Conservation (phyloP, 2,797 vertebrate species). For the Malacoraja senta region DNA sequence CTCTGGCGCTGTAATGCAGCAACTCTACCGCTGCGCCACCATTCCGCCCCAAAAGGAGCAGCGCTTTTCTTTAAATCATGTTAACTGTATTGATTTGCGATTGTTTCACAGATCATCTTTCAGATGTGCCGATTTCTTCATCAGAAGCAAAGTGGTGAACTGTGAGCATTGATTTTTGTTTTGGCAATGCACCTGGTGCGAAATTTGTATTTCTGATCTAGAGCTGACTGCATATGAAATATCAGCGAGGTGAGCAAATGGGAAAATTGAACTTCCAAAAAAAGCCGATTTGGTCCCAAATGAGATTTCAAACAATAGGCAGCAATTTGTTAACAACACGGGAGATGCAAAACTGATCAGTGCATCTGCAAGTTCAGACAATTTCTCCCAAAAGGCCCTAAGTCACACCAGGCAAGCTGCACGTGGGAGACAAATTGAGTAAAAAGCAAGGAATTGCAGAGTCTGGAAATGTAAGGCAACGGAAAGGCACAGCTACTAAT, state of each 20-base stretch:
- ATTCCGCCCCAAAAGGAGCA: background rate
- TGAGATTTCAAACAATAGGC: background rate
- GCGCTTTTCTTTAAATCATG: background rate
- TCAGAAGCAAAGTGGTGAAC: background rate
- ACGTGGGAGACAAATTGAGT: background rate
- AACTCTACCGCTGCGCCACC: too few relatives aligned
- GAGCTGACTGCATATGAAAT: background rate
- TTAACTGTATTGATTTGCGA: background rate
- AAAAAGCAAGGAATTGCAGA: background rate
- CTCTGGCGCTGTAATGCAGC: too few relatives aligned
- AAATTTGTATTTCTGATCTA: background rate
- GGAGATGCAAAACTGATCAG: background rate
- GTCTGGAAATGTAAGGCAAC: background rate
- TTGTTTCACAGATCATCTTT: background rate
- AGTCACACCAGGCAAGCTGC: background rate
- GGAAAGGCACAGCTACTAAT: background rate
- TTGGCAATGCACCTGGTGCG: background rate
- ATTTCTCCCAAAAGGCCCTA: background rate
- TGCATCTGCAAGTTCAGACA: background rate
- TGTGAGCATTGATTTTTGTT: background rate
- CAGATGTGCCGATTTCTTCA: background rate
- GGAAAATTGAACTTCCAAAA: background rate
- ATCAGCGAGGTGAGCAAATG: background rate
- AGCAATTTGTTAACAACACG: background rate
- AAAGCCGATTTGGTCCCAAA: background rate